A percentile compares a stretch with the other conserved stretches of the same genome.
These are phyloP conservation scores for Gymnoscopelus microlampas DNA, from an alignment of 2,797 vertebrate genomes.

Conservation along the genomic window DNA sequence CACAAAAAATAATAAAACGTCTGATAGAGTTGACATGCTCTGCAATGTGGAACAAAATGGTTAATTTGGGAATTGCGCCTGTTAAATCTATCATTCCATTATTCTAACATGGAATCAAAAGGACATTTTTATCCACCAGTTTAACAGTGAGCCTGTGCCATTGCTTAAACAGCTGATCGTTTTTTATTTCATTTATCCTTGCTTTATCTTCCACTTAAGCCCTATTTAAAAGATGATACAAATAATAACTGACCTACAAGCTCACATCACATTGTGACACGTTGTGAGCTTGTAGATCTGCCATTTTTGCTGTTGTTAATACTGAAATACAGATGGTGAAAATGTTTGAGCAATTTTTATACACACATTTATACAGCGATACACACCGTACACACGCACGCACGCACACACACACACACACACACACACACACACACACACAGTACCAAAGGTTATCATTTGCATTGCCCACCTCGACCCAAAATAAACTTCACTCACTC, in stretches of 20 bases:
- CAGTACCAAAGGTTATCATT: too few species aligned
- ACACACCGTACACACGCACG: too few species aligned
- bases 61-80: slow-evolving; percentile 78
- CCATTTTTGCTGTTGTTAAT: slow-evolving; percentile 31
- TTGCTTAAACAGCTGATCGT: slow-evolving; percentile 68
- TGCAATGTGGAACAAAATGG: slow-evolving; percentile 73
- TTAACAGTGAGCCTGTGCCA: slow-evolving; percentile 59
- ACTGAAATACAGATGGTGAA: too few species aligned
- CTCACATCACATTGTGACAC: too few species aligned
- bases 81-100: slow-evolving; percentile 83
- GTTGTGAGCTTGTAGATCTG: slow-evolving; percentile 20
- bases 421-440: too few species aligned
- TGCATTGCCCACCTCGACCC: too few species aligned
- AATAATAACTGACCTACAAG: too few species aligned
- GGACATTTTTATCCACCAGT: slow-evolving; percentile 63
- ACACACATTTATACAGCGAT: too few species aligned
- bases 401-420: too few species aligned
- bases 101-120: slow-evolving; percentile 74
- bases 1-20: slow-evolving; percentile 69
- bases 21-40: slow-evolving; percentile 73
- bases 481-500: too few species aligned
- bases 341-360: too few species aligned
- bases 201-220: slow-evolving; percentile 61
- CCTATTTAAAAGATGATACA: too few species aligned
- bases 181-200: neutral